Conservation (phyloP, 2,888 invertebrate genomes). For the Hybos culiciformis region DNA sequence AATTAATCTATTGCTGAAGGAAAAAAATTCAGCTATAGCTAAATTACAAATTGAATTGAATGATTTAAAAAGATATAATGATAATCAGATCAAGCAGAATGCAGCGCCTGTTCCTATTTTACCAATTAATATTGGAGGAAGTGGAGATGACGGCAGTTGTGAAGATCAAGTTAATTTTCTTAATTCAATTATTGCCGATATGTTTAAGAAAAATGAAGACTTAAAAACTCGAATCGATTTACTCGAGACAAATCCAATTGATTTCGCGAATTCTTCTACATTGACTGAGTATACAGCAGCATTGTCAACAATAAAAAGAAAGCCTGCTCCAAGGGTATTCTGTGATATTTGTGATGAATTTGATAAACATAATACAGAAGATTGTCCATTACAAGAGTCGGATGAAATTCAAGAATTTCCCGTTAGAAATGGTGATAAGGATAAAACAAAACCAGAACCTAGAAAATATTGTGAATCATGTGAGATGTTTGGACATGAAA, state of each 20-base stretch:
- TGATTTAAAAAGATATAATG: neutral
- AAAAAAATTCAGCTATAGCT: conserved; percentile 19
- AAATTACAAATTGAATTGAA: conserved; percentile 26
- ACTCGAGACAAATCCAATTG: conserved; percentile 41
- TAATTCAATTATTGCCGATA: conserved; percentile 92
- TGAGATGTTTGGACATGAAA: conserved; percentile 88
- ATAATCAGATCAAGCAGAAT: too few species aligned
- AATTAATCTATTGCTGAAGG: neutral
- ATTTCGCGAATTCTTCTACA: neutral
- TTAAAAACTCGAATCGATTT: conserved; percentile 65
- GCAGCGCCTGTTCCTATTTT: neutral
- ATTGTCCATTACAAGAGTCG: conserved; percentile 76
- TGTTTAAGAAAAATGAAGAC: conserved; percentile 84
- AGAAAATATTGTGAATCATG: conserved; percentile 86
- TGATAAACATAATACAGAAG: conserved; percentile 94
- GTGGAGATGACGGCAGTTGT: conserved; percentile 41
- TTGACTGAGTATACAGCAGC: conserved; percentile 30
- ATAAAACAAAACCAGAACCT: conserved; percentile 27
- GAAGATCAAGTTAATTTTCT: conserved; percentile 70
- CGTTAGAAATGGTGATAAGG: conserved; percentile 18
- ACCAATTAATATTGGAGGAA: neutral
- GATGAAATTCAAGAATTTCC: conserved; percentile 39
- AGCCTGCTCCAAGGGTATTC: conserved; percentile 65
- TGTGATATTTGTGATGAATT: conserved; percentile 97
- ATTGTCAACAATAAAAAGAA: too few species aligned